Evolutionary conservation across 2,888 invertebrate genomes (phyloP).

Genomic region (Pammene fasciana): DNA sequence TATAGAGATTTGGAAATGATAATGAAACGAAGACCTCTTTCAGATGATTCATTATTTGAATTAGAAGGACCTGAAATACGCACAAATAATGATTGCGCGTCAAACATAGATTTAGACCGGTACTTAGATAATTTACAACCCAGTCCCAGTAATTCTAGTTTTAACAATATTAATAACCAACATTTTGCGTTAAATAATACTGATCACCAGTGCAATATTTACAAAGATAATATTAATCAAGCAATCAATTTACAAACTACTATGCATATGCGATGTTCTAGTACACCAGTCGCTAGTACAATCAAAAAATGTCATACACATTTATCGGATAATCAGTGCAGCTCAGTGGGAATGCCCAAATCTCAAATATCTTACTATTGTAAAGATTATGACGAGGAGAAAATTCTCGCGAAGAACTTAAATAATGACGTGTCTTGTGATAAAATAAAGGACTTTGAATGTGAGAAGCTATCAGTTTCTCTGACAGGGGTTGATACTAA

Average conservation of each 20-base stretch:
- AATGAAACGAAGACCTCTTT: slow-evolving; percentile 88
- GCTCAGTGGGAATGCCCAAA: slow-evolving; percentile 64
- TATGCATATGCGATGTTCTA: slow-evolving; percentile 65
- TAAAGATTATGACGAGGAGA: slow-evolving; percentile 73
- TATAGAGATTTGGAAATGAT: slow-evolving; percentile 84
- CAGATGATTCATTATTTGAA: slow-evolving; percentile 89
- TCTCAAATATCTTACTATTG: slow-evolving; percentile 79
- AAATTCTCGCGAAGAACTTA: slow-evolving; percentile 70
- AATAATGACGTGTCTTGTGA: slow-evolving; percentile 70
- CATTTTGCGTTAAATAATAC: slow-evolving; percentile 54
- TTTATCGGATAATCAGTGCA: slow-evolving; percentile 66
- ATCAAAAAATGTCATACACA: slow-evolving; percentile 51
- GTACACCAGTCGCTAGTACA: slow-evolving; percentile 65
- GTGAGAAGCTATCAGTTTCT: slow-evolving; percentile 65
- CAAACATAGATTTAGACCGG: slow-evolving; percentile 86
- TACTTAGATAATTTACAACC: slow-evolving; percentile 87
- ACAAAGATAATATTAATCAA: slow-evolving; percentile 59
- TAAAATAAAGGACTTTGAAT: slow-evolving; percentile 78
- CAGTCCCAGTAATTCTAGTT: slow-evolving; percentile 56
- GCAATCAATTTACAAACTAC: slow-evolving; percentile 51
- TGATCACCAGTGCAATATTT: slow-evolving; percentile 46
- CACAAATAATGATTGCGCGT: slow-evolving; percentile 72
- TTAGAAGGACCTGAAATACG: slow-evolving; percentile 84
- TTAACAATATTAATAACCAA: slow-evolving; percentile 45
- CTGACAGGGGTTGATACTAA: slow-evolving; percentile 62